phyloP scores from a whole-genome alignment of 2,888 invertebrate species.

The Coenonympha glycerion region DNA sequence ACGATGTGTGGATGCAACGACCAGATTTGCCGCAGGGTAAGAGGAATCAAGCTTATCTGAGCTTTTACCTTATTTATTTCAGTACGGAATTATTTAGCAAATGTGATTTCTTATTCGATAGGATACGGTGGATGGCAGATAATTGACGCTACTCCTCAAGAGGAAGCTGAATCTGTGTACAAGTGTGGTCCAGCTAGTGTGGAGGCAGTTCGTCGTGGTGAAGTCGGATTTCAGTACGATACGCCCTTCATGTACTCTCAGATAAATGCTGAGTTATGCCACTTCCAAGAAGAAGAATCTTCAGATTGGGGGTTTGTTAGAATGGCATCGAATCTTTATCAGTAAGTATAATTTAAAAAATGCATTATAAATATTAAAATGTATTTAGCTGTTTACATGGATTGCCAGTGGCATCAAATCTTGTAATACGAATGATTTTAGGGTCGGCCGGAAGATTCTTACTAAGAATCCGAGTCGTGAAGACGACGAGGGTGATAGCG shows the following conservation, averaged over 20 bases:
- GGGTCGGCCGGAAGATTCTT: conserved; percentile 81
- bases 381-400: no score
- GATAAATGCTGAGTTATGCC: conserved; percentile 84
- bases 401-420: background rate
- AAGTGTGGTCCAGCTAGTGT: conserved; percentile 80
- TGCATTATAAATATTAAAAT: no score
- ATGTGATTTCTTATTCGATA: conserved; percentile 11
- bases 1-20: conserved; percentile 86
- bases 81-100: background rate
- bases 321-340: conserved; percentile 79
- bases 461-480: conserved; percentile 79
- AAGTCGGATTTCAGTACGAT: conserved; percentile 83
- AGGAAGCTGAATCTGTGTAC: conserved; percentile 77
- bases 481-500: conserved; percentile 79
- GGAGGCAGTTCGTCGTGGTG: conserved; percentile 82
- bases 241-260: conserved; percentile 85
- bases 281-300: conserved; percentile 81
- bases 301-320: conserved; percentile 81
- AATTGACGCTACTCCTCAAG: conserved; percentile 87
- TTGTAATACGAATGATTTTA: conserved; percentile 39
- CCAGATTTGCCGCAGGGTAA: conserved; percentile 79
- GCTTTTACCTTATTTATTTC: background rate
- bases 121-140: conserved; percentile 90
- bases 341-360: conserved; percentile 62
- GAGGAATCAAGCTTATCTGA: background rate